A percentile compares a stretch with the other conserved stretches of the same genome.
phyloP scores from a whole-genome alignment of 2,888 invertebrate species.

The Heliconius charithonia region DNA sequence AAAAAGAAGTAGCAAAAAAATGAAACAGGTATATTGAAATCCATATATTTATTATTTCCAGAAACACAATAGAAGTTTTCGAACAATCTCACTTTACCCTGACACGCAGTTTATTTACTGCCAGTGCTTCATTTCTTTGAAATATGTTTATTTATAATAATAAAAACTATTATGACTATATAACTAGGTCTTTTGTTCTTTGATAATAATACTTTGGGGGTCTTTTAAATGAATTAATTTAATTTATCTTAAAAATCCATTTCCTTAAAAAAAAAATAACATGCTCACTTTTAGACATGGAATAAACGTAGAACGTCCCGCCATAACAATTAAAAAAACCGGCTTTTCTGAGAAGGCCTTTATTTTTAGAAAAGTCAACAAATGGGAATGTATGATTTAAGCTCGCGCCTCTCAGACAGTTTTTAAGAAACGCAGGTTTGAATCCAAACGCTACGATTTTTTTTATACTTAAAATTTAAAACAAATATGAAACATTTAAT shows the following conservation, averaged over 20 bases:
- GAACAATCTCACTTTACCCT: neutral
- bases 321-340: no score
- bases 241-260: neutral
- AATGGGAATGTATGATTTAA: no score
- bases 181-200: neutral
- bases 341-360: no score
- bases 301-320: no score
- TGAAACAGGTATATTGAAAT: neutral
- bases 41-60: neutral
- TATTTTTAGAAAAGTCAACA: no score
- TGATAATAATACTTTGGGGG: neutral
- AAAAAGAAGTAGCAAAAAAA: no score
- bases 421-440: no score
- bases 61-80: no score
- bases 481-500: conserved; percentile 23
- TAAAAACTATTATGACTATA: neutral
- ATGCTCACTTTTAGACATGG: neutral
- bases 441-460: no score
- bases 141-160: neutral
- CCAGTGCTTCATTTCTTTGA: neutral
- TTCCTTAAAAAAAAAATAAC: neutral
- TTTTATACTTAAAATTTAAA: neutral
- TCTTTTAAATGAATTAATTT: neutral
- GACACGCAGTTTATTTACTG: neutral
- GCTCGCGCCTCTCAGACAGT: no score